These are phyloP conservation scores for Macaca nemestrina DNA, from an alignment of 2,113 vertebrate species.

Conservation along the genomic window DNA sequence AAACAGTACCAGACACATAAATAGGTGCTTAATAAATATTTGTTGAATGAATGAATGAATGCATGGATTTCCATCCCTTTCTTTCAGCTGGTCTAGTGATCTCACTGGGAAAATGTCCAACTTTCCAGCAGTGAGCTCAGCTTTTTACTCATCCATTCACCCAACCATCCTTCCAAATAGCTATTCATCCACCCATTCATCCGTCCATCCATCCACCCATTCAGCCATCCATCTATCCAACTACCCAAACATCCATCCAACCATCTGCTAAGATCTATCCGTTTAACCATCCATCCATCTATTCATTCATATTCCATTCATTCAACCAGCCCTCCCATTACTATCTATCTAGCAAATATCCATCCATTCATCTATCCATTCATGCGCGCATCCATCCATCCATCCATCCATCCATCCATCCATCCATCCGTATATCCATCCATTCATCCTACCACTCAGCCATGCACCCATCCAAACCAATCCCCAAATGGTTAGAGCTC, in stretches of 20 bases:
- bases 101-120: constrained; percentile 65
- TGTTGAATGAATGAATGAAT: constrained; percentile 45
- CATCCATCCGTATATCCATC: neutral
- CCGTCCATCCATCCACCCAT: neutral
- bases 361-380: too few relatives aligned
- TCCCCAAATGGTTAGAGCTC: neutral
- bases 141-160: constrained; percentile 40
- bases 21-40: constrained; percentile 55
- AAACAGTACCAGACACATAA: constrained; percentile 26
- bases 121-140: constrained; percentile 48
- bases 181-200: neutral
- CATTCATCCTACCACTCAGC: neutral
- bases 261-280: neutral
- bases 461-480: neutral
- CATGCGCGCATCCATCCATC: neutral
- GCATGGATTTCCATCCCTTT: constrained; percentile 56
- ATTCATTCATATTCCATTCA: neutral
- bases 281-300: neutral
- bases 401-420: neutral
- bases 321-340: neutral
- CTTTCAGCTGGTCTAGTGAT: constrained; percentile 53
- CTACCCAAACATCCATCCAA: neutral
- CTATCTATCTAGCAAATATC: neutral
- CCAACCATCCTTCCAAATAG: constrained; percentile 12
- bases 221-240: neutral